Evolutionary conservation across 1,140 invertebrate genomes (phyloP).

Genomic region (Lucilia cuprina): DNA sequence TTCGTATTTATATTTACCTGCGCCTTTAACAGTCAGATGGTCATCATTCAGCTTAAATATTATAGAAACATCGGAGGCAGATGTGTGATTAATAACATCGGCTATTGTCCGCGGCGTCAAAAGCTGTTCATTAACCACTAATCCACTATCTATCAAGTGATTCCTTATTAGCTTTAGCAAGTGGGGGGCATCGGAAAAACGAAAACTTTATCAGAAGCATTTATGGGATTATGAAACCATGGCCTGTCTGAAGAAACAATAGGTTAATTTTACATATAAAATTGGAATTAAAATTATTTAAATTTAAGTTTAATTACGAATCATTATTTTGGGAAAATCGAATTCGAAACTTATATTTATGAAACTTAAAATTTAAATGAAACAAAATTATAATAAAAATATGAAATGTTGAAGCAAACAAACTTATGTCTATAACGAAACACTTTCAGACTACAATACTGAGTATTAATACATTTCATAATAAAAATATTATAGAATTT

Average conservation of each 20-base stretch:
- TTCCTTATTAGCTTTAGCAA: conserved; percentile 24
- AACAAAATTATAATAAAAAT: too few relatives aligned
- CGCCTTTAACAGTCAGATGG: background rate
- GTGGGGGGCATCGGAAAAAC: conserved; percentile 11
- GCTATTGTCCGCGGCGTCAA: background rate
- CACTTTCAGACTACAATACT: too few relatives aligned
- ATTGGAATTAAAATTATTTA: background rate
- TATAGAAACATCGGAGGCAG: background rate
- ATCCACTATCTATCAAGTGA: conserved; percentile 14
- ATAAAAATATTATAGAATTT: too few relatives aligned
- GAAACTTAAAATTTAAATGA: too few relatives aligned
- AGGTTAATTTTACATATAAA: background rate
- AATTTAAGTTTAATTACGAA: background rate
- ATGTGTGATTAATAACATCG: background rate
- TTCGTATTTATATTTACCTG: background rate
- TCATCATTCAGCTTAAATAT: background rate
- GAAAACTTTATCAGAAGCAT: background rate
- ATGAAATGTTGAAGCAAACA: too few relatives aligned
- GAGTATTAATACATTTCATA: too few relatives aligned
- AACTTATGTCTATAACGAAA: too few relatives aligned
- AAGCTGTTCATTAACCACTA: background rate
- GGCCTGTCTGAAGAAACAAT: background rate
- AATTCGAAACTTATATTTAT: too few relatives aligned
- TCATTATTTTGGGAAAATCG: too few relatives aligned
- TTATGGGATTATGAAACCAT: background rate